Evolutionary conservation across 1,140 invertebrate species (phyloP).

Genomic region (Heliconius himera): DNA sequence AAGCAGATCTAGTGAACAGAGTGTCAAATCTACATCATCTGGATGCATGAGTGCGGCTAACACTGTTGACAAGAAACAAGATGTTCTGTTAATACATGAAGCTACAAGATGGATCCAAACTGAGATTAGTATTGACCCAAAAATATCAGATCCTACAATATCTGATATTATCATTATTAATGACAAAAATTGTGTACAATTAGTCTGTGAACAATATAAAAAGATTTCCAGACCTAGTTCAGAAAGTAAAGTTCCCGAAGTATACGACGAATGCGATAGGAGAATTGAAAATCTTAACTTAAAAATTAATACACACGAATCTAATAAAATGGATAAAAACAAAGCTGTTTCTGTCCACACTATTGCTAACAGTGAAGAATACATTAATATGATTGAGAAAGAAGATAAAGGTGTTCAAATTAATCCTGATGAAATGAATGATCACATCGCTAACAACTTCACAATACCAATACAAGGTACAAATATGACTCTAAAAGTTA

Average conservation of each 20-base stretch:
- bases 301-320: neutral
- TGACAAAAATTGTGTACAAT: conserved; percentile 51
- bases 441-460: conserved; percentile 47
- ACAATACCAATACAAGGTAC: conserved; percentile 69
- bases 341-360: neutral
- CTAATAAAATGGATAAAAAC: neutral
- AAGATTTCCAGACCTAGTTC: conserved; percentile 43
- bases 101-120: conserved; percentile 65
- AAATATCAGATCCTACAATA: conserved; percentile 64
- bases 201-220: conserved; percentile 54
- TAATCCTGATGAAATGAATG: conserved; percentile 19
- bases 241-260: conserved; percentile 33
- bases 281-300: neutral
- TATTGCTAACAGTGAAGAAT: neutral
- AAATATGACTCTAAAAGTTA: conserved; percentile 71
- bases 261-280: neutral
- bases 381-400: conserved; percentile 19
- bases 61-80: conserved; percentile 21
- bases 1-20: conserved; percentile 40
- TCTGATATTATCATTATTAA: conserved; percentile 66
- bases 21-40: conserved; percentile 36
- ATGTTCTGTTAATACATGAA: conserved; percentile 44
- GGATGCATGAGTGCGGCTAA: conserved; percentile 1
- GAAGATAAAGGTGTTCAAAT: conserved; percentile 47
- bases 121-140: conserved; percentile 71